A percentile compares a stretch with the other conserved stretches of the same genome.
phyloP scores from a whole-genome alignment of 1,140 invertebrate genomes.

The Notospermus geniculatus region DNA sequence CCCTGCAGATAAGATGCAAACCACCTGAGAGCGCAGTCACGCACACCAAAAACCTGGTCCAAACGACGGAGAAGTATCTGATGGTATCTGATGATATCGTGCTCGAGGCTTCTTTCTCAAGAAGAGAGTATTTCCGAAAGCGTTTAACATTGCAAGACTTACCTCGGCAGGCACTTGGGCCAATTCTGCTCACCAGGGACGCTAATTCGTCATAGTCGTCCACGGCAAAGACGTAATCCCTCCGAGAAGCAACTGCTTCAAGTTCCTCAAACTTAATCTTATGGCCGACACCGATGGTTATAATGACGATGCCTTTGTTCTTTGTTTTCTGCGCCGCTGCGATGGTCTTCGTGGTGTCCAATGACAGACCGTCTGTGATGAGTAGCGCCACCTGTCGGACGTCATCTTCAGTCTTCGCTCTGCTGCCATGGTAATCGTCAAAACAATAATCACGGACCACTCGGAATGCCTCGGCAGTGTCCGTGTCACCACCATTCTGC shows the following conservation, averaged over 20 bases:
- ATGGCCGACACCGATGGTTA: slow-evolving; percentile 37
- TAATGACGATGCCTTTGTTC: slow-evolving; percentile 27
- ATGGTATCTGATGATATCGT: too few relatives aligned
- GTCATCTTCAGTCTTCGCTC: not conserved
- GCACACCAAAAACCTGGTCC: too few relatives aligned
- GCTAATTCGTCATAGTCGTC: slow-evolving; percentile 21
- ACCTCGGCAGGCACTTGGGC: too few relatives aligned
- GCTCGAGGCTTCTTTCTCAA: too few relatives aligned
- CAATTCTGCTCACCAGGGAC: not conserved
- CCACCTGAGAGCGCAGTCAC: too few relatives aligned
- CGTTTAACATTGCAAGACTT: too few relatives aligned
- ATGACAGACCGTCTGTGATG: slow-evolving; percentile 37
- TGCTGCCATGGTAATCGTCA: not conserved
- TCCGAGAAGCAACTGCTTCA: slow-evolving; percentile 20
- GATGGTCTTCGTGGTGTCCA: slow-evolving; percentile 19
- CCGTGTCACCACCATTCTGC: not conserved
- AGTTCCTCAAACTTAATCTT: slow-evolving; percentile 21
- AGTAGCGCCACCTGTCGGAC: slow-evolving; percentile 24
- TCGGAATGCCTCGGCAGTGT: slow-evolving; percentile 4
- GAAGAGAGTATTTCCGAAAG: too few relatives aligned
- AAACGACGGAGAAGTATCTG: too few relatives aligned
- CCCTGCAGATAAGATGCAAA: too few relatives aligned
- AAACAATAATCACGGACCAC: not conserved
- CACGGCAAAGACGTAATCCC: slow-evolving; percentile 26
- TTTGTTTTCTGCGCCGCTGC: slow-evolving; percentile 24